phyloP scores from a whole-genome alignment of 2,888 invertebrate species.

The Epistrophe eligans region DNA sequence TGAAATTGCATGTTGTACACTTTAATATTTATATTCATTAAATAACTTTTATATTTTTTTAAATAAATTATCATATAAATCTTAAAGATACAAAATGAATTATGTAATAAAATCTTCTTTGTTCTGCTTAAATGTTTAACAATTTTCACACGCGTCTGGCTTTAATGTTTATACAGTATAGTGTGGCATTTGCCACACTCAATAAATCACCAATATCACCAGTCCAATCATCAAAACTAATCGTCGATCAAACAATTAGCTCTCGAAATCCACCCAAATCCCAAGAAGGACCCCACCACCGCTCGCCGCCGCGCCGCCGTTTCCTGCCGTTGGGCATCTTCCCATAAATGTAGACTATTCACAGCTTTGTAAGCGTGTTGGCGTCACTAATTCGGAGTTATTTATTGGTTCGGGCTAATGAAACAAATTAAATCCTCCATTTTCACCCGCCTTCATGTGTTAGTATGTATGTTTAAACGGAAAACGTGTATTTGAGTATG shows the following conservation, averaged over 20 bases:
- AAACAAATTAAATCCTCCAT: conserved; percentile 72
- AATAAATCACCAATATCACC: conserved; percentile 70
- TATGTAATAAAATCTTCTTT: neutral
- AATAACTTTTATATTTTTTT: no score
- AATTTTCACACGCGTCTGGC: conserved; percentile 50
- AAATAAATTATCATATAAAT: no score
- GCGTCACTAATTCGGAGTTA: conserved; percentile 72
- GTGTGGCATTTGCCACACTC: conserved; percentile 18
- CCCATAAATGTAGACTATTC: conserved; percentile 3
- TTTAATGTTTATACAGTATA: conserved; percentile 23
- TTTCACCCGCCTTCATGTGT: conserved; percentile 30
- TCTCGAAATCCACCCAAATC: conserved; percentile 55
- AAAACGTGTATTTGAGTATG: neutral
- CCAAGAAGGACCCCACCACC: neutral
- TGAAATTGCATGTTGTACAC: no score
- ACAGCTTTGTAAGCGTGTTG: conserved; percentile 49
- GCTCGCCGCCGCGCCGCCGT: neutral
- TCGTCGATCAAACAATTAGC: conserved; percentile 75
- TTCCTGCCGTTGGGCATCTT: neutral
- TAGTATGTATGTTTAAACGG: neutral
- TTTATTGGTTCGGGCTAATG: conserved; percentile 66
- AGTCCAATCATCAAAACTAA: conserved; percentile 71
- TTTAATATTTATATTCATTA: no score
- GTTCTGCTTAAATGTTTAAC: conserved; percentile 13
- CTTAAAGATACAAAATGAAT: neutral